Percentiles rank a stretch among this genome's conserved stretches.
Conservation (phyloP, 2,113 vertebrate genomes). For the Poeciliopsis occidentalis region DNA sequence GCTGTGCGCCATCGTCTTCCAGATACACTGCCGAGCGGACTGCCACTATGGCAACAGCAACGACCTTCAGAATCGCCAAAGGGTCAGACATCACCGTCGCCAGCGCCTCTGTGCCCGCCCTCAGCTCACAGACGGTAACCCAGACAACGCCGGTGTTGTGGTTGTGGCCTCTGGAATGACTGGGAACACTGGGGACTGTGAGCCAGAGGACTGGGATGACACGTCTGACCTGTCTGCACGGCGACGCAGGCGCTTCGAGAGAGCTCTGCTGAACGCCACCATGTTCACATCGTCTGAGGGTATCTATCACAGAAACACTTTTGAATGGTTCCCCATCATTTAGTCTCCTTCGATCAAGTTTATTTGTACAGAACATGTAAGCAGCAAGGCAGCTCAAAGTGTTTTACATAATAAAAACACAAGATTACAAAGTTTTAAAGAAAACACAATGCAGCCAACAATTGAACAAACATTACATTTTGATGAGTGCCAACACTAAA, state of each 20-base stretch:
- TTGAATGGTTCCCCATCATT: no score
- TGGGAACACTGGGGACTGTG: constrained; percentile 68
- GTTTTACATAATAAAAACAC: no score
- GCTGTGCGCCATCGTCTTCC: constrained; percentile 87
- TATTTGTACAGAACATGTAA: no score
- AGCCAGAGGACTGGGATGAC: constrained; percentile 85
- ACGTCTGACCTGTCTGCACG: constrained; percentile 82
- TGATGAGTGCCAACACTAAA: no score
- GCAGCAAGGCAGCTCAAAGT: no score
- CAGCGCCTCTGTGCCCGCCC: constrained; percentile 52
- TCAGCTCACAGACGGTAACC: constrained; percentile 35
- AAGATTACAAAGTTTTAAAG: no score
- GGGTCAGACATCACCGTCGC: constrained; percentile 37
- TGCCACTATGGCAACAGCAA: constrained; percentile 77
- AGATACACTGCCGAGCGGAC: constrained; percentile 90
- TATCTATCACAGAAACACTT: constrained; percentile 26
- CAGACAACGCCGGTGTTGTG: constrained; percentile 45
- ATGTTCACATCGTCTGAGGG: constrained; percentile 89
- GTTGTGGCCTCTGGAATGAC: constrained; percentile 50
- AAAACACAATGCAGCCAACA: no score
- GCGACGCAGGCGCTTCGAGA: constrained; percentile 90
- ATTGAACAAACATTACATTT: no score
- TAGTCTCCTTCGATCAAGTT: no score
- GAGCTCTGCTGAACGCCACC: constrained; percentile 88
- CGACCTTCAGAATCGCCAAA: constrained; percentile 54